Evolutionary conservation across 1,140 invertebrate species (phyloP).

Genomic region (Drosophila mojavensis): DNA sequence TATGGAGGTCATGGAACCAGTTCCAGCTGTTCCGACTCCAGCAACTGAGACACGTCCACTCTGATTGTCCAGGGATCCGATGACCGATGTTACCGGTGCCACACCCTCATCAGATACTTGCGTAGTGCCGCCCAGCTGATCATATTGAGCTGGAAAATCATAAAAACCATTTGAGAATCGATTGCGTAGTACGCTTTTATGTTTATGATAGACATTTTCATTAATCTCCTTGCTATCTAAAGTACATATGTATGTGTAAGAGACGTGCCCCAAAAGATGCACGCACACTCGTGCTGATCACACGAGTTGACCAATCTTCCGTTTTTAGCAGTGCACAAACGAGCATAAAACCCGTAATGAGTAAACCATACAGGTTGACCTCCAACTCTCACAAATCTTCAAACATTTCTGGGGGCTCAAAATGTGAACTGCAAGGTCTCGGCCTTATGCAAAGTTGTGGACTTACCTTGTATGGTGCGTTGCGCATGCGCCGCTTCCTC

Average conservation of each 20-base stretch:
- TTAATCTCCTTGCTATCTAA: no score
- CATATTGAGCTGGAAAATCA: constrained; percentile 72
- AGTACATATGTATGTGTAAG: neutral
- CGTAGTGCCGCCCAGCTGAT: constrained; percentile 79
- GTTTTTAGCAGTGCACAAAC: no score
- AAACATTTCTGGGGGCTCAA: neutral
- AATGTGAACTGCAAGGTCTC: constrained; percentile 19
- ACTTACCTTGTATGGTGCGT: constrained; percentile 82
- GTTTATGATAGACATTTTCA: no score
- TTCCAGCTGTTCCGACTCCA: neutral
- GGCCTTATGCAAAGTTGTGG: constrained; percentile 24
- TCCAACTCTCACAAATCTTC: constrained; percentile 9
- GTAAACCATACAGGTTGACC: constrained; percentile 25
- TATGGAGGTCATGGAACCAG: neutral
- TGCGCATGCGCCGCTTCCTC: constrained; percentile 85
- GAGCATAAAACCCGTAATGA: neutral
- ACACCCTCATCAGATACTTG: constrained; percentile 79
- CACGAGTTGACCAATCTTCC: no score
- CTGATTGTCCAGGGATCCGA: constrained; percentile 67
- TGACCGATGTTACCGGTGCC: constrained; percentile 78
- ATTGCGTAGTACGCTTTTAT: constrained; percentile 3
- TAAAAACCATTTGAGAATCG: constrained; percentile 8
- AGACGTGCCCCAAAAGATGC: neutral
- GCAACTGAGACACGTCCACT: neutral
- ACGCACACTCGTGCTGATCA: no score